Evolutionary conservation across 2,888 invertebrate genomes (phyloP).

Genomic region (Epinotia brunnichana): DNA sequence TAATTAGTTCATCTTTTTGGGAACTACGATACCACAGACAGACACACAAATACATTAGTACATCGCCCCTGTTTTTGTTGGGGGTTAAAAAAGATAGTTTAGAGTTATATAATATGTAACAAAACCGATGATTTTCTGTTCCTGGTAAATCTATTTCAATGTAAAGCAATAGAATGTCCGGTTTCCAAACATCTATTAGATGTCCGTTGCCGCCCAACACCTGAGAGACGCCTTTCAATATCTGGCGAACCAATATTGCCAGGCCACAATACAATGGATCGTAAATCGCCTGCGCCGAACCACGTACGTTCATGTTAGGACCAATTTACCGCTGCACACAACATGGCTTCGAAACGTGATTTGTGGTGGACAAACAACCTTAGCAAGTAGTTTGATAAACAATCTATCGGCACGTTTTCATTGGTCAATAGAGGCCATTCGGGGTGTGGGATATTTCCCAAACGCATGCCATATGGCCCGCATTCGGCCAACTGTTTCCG

Average conservation of each 20-base stretch:
- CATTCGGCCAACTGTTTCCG: too few species aligned
- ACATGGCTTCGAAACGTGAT: conserved; percentile 26
- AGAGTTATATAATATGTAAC: too few species aligned
- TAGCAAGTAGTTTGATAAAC: conserved; percentile 5
- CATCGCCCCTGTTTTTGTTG: too few species aligned
- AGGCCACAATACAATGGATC: conserved; percentile 18
- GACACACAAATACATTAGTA: too few species aligned
- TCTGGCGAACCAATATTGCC: conserved; percentile 6
- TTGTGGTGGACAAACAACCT: conserved; percentile 26
- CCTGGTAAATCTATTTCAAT: background rate
- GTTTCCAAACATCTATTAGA: background rate
- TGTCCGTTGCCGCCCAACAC: background rate
- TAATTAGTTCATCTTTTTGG: too few species aligned
- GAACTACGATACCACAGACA: too few species aligned
- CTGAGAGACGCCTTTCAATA: conserved; percentile 20
- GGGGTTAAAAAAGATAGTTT: too few species aligned
- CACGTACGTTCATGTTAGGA: conserved; percentile 31
- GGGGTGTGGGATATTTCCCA: too few species aligned
- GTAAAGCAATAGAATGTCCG: background rate
- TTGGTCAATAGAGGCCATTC: too few species aligned
- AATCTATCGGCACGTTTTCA: background rate
- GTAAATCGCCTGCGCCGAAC: conserved; percentile 18
- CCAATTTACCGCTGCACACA: conserved; percentile 32
- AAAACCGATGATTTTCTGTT: background rate
- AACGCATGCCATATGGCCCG: too few species aligned